Evolutionary conservation across 1,140 invertebrate genomes (phyloP), one percentile per base, ranked within the genome.

Genomic region (Arion vulgaris): DNA sequence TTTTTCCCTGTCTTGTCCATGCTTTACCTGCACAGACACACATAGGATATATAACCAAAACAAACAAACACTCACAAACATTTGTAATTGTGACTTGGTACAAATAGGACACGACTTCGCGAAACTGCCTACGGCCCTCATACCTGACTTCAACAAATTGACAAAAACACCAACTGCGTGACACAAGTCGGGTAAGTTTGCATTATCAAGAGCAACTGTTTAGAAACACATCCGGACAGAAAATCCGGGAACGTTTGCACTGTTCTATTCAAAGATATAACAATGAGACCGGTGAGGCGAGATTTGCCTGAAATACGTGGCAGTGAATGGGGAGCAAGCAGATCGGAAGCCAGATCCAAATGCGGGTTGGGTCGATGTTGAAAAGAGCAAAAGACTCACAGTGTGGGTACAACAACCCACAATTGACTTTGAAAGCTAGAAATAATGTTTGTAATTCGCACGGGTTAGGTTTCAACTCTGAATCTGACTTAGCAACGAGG

Each of bases 281-380:
- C 57, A 62, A 62, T 62, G 26, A 62, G 26, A 5, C 5, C 57
- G 26, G 11, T 62, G 57, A 62, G 26, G 15, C 57, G 57, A 19
- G 57, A 7, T 19, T 62, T 13, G 4, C 57, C 57, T 15, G 57
- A 9, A 62, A 62, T 62, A 62, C 57, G 26, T 23, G 13, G 57
- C 57, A 62, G 26, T 62, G 57, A 62, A 62, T 19, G 57, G 57
- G 4, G 57, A 62, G 26, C 57, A 62, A 23, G 57, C 13, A 62
- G 57, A 62, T 62, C 57, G 26, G 11, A 62, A 62, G 57, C 57
- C 5, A 5, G 57, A n/a, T n/a, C 57, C 57, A 9, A 62, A 62
- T 62, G 57, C 57, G 57, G 57, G 57, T 23, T 62, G 57, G 57
- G 26, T 62, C 57, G 57, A 62, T 62, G 57, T 62, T 62, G 57